Percentiles rank a stretch among this genome's conserved stretches.
These are phyloP conservation scores for Eubasilissa splendida DNA, from an alignment of 2,888 invertebrate genomes.

Conservation along the genomic window DNA sequence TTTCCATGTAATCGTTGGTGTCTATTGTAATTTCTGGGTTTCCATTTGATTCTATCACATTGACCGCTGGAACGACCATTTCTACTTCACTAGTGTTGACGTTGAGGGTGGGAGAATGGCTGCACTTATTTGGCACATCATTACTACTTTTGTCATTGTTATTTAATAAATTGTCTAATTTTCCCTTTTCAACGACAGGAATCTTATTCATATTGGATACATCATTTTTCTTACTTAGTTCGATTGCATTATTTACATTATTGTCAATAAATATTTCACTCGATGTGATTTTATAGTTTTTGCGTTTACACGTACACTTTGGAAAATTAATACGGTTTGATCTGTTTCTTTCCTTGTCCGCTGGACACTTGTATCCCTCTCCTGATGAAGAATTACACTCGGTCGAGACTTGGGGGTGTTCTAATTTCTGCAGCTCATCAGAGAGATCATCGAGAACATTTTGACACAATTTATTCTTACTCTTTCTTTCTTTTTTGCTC, in stretches of 20 bases:
- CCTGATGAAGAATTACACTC: neutral
- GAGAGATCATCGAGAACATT: conserved; percentile 70
- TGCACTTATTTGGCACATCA: conserved; percentile 57
- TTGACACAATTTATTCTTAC: conserved; percentile 70
- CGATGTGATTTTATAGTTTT: conserved; percentile 52
- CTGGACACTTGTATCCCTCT: conserved; percentile 12
- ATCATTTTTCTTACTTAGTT: conserved; percentile 50
- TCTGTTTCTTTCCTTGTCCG: conserved; percentile 5
- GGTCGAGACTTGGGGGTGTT: conserved; percentile 62
- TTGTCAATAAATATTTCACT: conserved; percentile 53
- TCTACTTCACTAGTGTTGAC: conserved; percentile 57
- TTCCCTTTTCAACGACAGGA: conserved; percentile 37
- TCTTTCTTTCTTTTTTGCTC: conserved; percentile 70
- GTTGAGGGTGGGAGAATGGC: conserved; percentile 35
- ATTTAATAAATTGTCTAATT: conserved; percentile 55
- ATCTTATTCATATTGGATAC: conserved; percentile 52
- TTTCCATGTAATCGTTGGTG: conserved; percentile 65
- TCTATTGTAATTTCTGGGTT: conserved; percentile 72
- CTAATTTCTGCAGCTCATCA: conserved; percentile 72
- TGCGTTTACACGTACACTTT: conserved; percentile 66
- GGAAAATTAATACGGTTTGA: neutral
- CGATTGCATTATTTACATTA: conserved; percentile 55
- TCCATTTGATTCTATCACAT: conserved; percentile 70
- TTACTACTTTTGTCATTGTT: conserved; percentile 54
- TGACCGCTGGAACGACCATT: conserved; percentile 59